Conservation (phyloP, 2,888 invertebrate genomes). For the Phania funesta region DNA sequence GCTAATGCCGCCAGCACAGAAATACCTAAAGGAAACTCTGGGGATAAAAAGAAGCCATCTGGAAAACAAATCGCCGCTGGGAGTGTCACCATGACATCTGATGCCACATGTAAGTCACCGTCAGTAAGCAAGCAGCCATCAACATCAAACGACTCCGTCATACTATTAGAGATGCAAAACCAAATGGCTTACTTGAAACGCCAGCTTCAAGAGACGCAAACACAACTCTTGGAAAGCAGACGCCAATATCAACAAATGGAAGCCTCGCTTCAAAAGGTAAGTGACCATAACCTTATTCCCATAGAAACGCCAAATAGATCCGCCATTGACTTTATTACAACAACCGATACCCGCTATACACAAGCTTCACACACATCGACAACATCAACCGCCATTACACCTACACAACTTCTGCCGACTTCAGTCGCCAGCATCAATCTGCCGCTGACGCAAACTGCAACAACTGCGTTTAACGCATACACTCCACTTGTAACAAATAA, state of each 20-base stretch:
- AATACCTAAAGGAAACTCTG: not conserved
- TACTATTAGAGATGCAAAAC: conserved; percentile 6
- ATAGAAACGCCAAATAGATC: conserved; percentile 22
- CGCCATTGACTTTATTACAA: conserved; percentile 2
- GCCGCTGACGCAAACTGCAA: conserved; percentile 8
- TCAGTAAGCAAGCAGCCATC: not conserved
- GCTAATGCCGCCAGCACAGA: not conserved
- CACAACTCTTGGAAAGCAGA: conserved; percentile 9
- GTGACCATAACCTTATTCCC: too few species aligned
- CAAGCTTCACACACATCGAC: conserved; percentile 11
- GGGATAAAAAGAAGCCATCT: not conserved
- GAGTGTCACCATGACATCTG: not conserved
- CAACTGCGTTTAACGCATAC: not conserved
- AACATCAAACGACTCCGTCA: not conserved
- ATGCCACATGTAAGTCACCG: not conserved
- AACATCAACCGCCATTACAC: not conserved
- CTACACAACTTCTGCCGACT: too few species aligned
- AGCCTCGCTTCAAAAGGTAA: not conserved
- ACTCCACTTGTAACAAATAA: not conserved
- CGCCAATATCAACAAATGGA: conserved; percentile 4
- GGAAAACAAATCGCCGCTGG: not conserved
- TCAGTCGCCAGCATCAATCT: too few species aligned
- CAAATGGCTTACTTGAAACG: conserved; percentile 1
- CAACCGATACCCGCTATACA: not conserved
- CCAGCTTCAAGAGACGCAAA: conserved; percentile 5